A percentile compares a stretch with the other conserved stretches of the same genome.
These are phyloP conservation scores for Chaetophractus vellerosus DNA, from an alignment of 2,797 vertebrate species.

Conservation along the genomic window DNA sequence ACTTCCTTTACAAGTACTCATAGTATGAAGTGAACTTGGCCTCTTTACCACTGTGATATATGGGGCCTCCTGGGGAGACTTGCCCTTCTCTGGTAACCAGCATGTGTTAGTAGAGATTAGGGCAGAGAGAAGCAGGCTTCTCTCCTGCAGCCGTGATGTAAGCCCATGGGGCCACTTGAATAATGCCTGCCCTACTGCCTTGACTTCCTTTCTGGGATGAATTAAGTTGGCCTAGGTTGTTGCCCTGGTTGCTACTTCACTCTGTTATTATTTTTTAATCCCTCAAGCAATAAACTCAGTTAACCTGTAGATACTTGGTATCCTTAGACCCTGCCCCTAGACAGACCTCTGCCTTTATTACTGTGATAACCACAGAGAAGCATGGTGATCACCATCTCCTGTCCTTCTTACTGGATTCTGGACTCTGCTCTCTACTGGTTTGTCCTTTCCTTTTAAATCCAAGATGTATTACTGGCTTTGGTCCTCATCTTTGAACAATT, in stretches of 20 bases:
- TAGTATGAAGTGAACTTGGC: neutral
- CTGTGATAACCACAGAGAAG: neutral
- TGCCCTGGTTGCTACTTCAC: neutral
- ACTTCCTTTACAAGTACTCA: neutral
- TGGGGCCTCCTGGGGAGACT: neutral
- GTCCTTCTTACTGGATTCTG: neutral
- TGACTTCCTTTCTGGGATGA: neutral
- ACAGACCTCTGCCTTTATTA: neutral
- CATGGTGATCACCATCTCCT: neutral
- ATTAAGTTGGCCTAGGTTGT: neutral
- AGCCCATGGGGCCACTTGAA: neutral
- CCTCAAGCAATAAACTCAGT: neutral
- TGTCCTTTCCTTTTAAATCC: neutral
- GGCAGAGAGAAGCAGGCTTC: neutral
- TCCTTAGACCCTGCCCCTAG: neutral
- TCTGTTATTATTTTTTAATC: neutral
- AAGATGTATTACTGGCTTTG: neutral
- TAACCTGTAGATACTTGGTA: neutral
- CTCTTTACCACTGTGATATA: neutral
- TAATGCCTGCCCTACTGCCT: neutral
- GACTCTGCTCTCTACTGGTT: constrained; percentile 1
- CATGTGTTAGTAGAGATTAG: neutral
- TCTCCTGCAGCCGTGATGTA: neutral
- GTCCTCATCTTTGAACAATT: neutral
- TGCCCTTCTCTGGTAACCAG: neutral